Percentiles rank a stretch among this genome's conserved stretches.
These are phyloP conservation scores for Peromyscus polionotus DNA, from an alignment of 2,113 vertebrate genomes.

Conservation along the genomic window DNA sequence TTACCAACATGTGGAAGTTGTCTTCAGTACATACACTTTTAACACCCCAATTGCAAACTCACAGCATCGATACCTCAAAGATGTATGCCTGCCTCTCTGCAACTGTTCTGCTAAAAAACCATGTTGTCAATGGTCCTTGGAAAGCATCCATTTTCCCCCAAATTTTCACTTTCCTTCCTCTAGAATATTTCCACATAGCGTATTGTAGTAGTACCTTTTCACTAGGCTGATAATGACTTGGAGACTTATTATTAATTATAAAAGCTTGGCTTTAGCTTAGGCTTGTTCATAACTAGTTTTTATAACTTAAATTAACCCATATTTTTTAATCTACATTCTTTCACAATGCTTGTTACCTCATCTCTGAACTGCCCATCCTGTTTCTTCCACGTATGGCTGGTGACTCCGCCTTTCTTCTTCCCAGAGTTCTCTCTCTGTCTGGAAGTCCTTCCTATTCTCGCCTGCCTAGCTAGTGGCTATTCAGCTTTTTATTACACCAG, in stretches of 20 bases:
- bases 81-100: background rate
- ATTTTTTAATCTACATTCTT: background rate
- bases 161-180: background rate
- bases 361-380: background rate
- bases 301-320: background rate
- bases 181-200: background rate
- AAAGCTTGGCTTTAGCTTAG: background rate
- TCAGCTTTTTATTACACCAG: background rate
- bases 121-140: background rate
- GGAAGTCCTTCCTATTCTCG: background rate
- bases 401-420: background rate
- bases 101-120: background rate
- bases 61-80: background rate
- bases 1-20: background rate
- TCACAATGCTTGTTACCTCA: background rate
- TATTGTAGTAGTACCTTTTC: background rate
- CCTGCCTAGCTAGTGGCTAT: background rate
- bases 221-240: background rate
- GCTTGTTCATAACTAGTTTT: background rate
- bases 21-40: background rate
- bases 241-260: background rate
- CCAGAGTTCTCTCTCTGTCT: background rate
- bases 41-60: background rate
- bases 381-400: background rate
- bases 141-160: background rate